These are phyloP conservation scores for Polydrusus pterygomalis DNA, from an alignment of 2,888 invertebrate genomes.

Conservation along the genomic window DNA sequence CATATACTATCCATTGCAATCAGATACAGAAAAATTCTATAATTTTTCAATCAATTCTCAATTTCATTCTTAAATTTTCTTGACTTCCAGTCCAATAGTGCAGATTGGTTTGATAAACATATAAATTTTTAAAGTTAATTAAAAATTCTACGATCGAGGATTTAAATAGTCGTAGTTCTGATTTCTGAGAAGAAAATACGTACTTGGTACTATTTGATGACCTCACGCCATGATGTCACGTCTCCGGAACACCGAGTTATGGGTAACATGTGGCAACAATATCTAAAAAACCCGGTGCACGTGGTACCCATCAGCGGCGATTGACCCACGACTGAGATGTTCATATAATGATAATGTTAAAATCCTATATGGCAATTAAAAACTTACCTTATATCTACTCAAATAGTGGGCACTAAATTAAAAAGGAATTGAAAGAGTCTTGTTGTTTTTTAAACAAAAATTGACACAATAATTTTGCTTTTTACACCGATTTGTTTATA, in stretches of 20 bases:
- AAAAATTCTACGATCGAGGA: no score
- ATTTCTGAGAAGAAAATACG: no score
- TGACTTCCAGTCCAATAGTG: no score
- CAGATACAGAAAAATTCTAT: no score
- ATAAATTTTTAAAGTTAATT: no score
- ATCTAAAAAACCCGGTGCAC: neutral
- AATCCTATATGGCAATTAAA: neutral
- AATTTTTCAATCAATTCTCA: no score
- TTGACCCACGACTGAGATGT: slow-evolving; percentile 2
- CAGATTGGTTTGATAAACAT: no score
- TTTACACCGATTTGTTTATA: neutral
- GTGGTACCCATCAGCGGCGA: slow-evolving; percentile 10
- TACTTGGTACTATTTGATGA: neutral
- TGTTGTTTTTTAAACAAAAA: neutral
- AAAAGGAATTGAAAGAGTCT: neutral
- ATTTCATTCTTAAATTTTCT: no score
- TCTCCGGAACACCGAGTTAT: neutral
- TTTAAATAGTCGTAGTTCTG: no score
- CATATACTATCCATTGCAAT: no score
- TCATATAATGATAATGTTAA: neutral
- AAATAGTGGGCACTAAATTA: neutral
- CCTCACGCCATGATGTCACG: neutral
- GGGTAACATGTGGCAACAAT: slow-evolving; percentile 24
- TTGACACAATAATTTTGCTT: neutral
- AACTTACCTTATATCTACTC: neutral